Percentiles rank a stretch among this genome's conserved stretches.
phyloP scores from a whole-genome alignment of 2,888 invertebrate species.

The Gonocerus acuteangulatus region DNA sequence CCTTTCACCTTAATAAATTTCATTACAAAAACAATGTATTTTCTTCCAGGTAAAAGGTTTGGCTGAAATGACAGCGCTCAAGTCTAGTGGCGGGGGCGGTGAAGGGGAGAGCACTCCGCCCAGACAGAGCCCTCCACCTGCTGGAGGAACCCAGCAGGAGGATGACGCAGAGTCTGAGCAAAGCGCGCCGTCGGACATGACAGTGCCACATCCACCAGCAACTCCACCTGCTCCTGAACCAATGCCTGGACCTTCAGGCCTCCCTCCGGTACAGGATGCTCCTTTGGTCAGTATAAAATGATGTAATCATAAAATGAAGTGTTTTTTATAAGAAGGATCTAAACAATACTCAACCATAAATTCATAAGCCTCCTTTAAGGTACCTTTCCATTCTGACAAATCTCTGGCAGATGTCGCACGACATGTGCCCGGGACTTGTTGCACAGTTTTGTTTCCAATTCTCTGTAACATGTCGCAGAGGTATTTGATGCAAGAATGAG shows the following conservation, averaged over 20 bases:
- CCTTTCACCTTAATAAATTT: no score
- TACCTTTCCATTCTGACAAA: no score
- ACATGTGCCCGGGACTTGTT: no score
- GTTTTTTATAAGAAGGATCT: no score
- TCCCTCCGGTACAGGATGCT: slow-evolving; percentile 81
- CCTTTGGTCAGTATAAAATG: slow-evolving; percentile 64
- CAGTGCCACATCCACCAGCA: slow-evolving; percentile 43
- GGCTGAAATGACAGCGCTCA: slow-evolving; percentile 84
- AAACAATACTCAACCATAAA: no score
- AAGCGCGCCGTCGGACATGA: slow-evolving; percentile 53
- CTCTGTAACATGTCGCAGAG: no score
- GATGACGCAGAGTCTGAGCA: slow-evolving; percentile 43
- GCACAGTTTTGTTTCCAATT: no score
- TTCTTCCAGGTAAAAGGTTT: slow-evolving; percentile 57
- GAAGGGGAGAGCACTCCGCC: slow-evolving; percentile 30
- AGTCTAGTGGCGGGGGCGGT: slow-evolving; percentile 45
- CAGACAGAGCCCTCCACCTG: slow-evolving; percentile 20
- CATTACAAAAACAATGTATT: no score
- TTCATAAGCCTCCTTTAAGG: no score
- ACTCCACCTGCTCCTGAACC: slow-evolving; percentile 41
- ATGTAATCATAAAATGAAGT: no score
- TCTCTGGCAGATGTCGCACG: no score
- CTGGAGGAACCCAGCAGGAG: slow-evolving; percentile 26
- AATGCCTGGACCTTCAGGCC: slow-evolving; percentile 71
- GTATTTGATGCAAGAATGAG: no score